phyloP scores from a whole-genome alignment of 2,113 vertebrate species.

The Ophiodon elongatus region DNA sequence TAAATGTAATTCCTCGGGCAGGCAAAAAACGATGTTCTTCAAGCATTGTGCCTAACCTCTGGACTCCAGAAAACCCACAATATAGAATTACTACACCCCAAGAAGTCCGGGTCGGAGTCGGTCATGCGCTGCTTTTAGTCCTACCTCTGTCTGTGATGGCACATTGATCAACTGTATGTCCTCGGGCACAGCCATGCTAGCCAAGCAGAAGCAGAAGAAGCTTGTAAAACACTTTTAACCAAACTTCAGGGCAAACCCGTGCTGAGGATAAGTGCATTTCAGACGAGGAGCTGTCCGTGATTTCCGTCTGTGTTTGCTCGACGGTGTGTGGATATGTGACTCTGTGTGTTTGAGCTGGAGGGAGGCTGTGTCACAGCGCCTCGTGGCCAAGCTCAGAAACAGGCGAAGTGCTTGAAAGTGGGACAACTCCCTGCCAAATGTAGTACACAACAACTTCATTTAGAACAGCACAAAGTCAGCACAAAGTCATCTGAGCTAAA shows the following conservation, averaged over 20 bases:
- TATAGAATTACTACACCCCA: slow-evolving; percentile 65
- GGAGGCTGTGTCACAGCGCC: slow-evolving; percentile 45
- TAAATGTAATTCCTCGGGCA: slow-evolving; percentile 51
- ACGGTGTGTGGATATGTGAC: slow-evolving; percentile 25
- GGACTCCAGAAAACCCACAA: slow-evolving; percentile 55
- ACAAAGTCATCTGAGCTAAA: slow-evolving; percentile 43
- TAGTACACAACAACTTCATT: slow-evolving; percentile 57
- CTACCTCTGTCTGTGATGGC: slow-evolving; percentile 63
- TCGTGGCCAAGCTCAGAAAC: slow-evolving; percentile 50
- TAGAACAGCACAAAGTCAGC: slow-evolving; percentile 57
- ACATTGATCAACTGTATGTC: slow-evolving; percentile 60
- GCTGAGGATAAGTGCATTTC: slow-evolving; percentile 35
- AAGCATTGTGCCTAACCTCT: slow-evolving; percentile 56
- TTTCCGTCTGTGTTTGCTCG: slow-evolving; percentile 39
- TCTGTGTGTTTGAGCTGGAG: slow-evolving; percentile 30
- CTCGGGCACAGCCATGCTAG: slow-evolving; percentile 48
- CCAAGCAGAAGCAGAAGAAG: slow-evolving; percentile 66
- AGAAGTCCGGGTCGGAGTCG: slow-evolving; percentile 49
- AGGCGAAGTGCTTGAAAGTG: slow-evolving; percentile 60
- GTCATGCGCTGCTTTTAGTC: slow-evolving; percentile 58
- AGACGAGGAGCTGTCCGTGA: slow-evolving; percentile 10
- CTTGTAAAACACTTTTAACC: slow-evolving; percentile 65
- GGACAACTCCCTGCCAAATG: slow-evolving; percentile 53
- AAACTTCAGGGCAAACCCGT: slow-evolving; percentile 69
- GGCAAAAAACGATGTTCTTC: slow-evolving; percentile 57